phyloP scores from a whole-genome alignment of 2,888 invertebrate species.

The Stomorhina lunata region DNA sequence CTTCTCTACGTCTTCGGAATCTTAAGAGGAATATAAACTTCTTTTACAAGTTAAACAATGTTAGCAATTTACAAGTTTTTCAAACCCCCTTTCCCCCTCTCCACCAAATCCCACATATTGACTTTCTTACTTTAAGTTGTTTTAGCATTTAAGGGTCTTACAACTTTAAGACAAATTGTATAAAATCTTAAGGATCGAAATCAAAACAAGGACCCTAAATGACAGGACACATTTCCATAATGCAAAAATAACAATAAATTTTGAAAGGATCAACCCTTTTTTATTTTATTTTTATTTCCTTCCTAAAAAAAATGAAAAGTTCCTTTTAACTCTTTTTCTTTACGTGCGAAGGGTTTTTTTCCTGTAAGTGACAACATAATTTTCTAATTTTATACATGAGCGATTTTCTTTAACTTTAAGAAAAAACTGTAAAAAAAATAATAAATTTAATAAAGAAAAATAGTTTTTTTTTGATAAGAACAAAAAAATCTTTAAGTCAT shows the following conservation, averaged over 20 bases:
- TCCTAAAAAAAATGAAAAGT: background rate
- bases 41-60: background rate
- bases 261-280: slow-evolving; percentile 30
- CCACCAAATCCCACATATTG: background rate
- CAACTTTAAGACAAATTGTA: background rate
- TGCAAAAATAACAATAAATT: slow-evolving; percentile 10
- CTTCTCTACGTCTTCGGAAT: background rate
- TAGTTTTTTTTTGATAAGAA: background rate
- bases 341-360: background rate
- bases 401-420: background rate
- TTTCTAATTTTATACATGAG: slow-evolving; percentile 44
- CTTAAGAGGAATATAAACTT: background rate
- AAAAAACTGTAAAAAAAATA: background rate
- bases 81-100: background rate
- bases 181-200: slow-evolving; percentile 1
- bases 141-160: background rate
- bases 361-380: slow-evolving; percentile 38
- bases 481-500: too few species aligned
- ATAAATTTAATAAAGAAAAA: background rate
- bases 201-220: background rate
- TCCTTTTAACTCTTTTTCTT: background rate
- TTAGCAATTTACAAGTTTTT: background rate
- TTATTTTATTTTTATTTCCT: background rate
- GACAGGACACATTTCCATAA: background rate
- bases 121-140: background rate